Conservation (phyloP, 2,797 vertebrate species). For the Mustela erminea region DNA sequence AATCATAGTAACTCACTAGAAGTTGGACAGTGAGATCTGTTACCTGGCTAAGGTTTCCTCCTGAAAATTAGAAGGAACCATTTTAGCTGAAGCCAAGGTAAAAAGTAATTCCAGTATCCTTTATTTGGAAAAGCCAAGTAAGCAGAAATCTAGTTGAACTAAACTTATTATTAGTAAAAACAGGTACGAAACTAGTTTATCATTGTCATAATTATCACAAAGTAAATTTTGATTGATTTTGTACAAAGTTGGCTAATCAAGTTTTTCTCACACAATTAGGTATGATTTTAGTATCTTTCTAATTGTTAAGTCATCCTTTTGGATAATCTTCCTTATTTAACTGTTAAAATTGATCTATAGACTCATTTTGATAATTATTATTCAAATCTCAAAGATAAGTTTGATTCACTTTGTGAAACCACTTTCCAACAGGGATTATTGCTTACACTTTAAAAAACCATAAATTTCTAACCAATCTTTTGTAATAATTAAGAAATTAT, state of each 20-base stretch:
- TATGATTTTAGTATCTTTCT: conserved; percentile 34
- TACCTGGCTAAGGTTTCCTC: conserved; percentile 58
- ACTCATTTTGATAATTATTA: neutral
- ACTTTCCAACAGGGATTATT: neutral
- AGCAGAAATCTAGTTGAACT: conserved; percentile 19
- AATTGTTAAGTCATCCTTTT: neutral
- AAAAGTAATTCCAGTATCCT: neutral
- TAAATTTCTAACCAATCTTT: neutral
- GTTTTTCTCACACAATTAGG: neutral
- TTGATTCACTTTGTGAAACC: neutral
- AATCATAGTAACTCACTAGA: conserved; percentile 40
- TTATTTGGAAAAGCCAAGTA: conserved; percentile 49
- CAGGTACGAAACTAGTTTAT: neutral
- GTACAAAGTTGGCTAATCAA: neutral
- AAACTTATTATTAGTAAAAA: conserved; percentile 22
- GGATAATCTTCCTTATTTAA: neutral
- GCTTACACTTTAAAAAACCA: neutral
- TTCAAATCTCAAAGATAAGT: neutral
- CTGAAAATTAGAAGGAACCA: conserved; percentile 13
- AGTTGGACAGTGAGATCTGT: conserved; percentile 39
- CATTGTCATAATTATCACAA: neutral
- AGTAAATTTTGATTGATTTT: conserved; percentile 12
- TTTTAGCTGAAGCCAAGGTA: conserved; percentile 30
- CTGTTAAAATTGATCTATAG: neutral
- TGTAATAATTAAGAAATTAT: neutral